A percentile compares a stretch with the other conserved stretches of the same genome.
Conservation (phyloP, 2,888 invertebrate genomes). For the Thymelicus sylvestris region DNA sequence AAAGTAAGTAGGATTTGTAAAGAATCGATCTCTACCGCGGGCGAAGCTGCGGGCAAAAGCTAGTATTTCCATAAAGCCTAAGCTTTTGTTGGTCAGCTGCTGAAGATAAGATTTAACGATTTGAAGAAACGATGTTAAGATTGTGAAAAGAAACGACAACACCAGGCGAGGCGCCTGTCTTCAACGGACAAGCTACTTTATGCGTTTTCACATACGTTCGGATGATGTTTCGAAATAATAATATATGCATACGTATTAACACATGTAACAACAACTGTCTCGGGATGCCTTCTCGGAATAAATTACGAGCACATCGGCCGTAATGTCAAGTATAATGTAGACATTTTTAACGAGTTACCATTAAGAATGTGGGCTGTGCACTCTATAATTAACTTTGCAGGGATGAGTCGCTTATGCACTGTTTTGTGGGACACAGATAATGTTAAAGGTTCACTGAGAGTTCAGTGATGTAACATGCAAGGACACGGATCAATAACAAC, state of each 20-base stretch:
- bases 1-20: too few relatives aligned
- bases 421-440: conserved; percentile 46
- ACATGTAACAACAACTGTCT: conserved; percentile 24
- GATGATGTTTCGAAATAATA: conserved; percentile 4
- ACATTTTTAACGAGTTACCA: conserved; percentile 46
- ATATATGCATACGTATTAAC: conserved; percentile 7
- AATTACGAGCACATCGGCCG: conserved; percentile 43
- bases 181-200: too few relatives aligned
- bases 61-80: too few relatives aligned
- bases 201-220: not conserved
- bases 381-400: conserved; percentile 54
- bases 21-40: too few relatives aligned
- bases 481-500: too few relatives aligned
- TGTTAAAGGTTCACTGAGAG: not conserved
- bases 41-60: too few relatives aligned
- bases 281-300: conserved; percentile 25
- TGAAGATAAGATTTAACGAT: too few relatives aligned
- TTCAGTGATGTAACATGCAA: too few relatives aligned
- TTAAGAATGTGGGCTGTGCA: conserved; percentile 51
- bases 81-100: too few relatives aligned
- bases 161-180: too few relatives aligned
- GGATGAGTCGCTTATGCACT: conserved; percentile 51
- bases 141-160: too few relatives aligned
- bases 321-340: conserved; percentile 47
- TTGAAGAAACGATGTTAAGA: too few relatives aligned